Evolutionary conservation across 2,113 vertebrate genomes (phyloP).

Genomic region (Notarius lentiginosus): DNA sequence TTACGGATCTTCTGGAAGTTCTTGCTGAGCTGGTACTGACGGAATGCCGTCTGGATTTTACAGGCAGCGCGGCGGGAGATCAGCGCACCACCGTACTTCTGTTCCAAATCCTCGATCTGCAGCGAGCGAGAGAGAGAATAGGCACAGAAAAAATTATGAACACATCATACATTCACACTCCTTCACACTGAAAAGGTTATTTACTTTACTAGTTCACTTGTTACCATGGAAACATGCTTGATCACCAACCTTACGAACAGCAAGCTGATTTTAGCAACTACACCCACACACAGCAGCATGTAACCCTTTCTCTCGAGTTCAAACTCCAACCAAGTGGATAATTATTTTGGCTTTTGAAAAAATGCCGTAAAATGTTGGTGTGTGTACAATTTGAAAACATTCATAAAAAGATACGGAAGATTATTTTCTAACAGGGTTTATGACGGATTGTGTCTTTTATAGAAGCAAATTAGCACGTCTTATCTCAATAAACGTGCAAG

Average conservation of each 20-base stretch:
- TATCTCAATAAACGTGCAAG: neutral
- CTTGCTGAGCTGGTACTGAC: constrained; percentile 99
- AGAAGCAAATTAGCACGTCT: too few relatives aligned
- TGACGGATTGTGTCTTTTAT: neutral
- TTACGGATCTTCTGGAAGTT: constrained; percentile 99
- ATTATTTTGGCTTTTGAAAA: neutral
- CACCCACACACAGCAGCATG: neutral
- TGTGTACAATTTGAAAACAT: neutral
- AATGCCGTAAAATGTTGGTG: neutral
- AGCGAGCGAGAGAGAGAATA: neutral
- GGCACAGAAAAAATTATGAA: neutral
- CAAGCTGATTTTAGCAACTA: neutral
- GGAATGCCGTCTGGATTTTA: constrained; percentile 97
- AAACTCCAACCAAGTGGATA: neutral
- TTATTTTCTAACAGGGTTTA: neutral
- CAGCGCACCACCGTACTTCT: constrained; percentile 95
- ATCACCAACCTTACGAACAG: constrained; percentile 18
- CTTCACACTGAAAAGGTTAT: constrained; percentile 48
- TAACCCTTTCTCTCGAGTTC: constrained; percentile 17
- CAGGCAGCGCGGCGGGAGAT: constrained; percentile 92
- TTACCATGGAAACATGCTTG: constrained; percentile 39
- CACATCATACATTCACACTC: constrained; percentile 22
- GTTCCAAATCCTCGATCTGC: constrained; percentile 98
- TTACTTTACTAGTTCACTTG: constrained; percentile 41
- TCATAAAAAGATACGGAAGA: neutral